Evolutionary conservation across 1,140 invertebrate genomes (phyloP).

Genomic region (Drosophila leontia): DNA sequence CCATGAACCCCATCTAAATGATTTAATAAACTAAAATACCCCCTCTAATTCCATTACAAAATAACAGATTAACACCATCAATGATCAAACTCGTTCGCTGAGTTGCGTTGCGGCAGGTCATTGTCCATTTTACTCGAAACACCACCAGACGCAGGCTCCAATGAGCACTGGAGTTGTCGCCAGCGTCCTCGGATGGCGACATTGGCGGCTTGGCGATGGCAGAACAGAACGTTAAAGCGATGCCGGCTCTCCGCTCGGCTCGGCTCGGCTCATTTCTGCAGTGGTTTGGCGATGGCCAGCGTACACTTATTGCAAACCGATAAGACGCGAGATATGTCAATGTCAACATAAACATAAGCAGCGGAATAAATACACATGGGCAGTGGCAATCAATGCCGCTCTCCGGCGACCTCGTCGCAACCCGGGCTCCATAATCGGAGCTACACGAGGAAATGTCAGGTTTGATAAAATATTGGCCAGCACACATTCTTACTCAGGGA

Average conservation of each 20-base stretch:
- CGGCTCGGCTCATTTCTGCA: conserved; percentile 23
- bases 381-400: conserved; percentile 46
- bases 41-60: conserved; percentile 14
- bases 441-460: conserved; percentile 73
- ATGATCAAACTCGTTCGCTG: conserved; percentile 26
- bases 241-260: conserved; percentile 15
- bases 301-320: conserved; percentile 63
- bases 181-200: conserved; percentile 25
- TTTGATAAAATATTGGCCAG: conserved; percentile 77
- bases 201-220: conserved; percentile 29
- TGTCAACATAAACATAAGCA: conserved; percentile 70
- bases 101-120: conserved; percentile 35
- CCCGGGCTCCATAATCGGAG: conserved; percentile 62
- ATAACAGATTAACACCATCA: conserved; percentile 17
- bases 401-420: conserved; percentile 38
- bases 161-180: conserved; percentile 34
- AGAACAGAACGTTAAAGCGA: conserved; percentile 34
- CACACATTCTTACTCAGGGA: conserved; percentile 66
- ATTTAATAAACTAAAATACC: conserved; percentile 4
- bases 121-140: conserved; percentile 31
- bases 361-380: conserved; percentile 66
- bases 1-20: neutral
- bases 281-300: conserved; percentile 36
- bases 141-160: conserved; percentile 10
- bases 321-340: conserved; percentile 69